A percentile compares a stretch with the other conserved stretches of the same genome.
These are phyloP conservation scores for Plutomurus gul DNA, from an alignment of 1,140 invertebrate genomes.

Conservation along the genomic window DNA sequence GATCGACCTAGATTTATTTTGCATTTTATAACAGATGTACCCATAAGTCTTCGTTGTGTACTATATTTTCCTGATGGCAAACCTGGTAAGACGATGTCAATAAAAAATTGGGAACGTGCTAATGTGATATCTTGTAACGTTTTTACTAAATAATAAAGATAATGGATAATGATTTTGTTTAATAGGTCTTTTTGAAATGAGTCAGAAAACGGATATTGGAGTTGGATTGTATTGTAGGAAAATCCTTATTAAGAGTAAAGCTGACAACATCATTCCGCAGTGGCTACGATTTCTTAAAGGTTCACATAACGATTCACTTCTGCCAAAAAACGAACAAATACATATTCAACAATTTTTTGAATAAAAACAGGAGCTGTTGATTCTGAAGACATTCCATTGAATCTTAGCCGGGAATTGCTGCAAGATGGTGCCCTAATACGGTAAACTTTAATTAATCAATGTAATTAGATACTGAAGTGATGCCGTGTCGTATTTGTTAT, in stretches of 20 bases:
- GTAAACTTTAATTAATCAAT: slow-evolving; percentile 62
- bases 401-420: slow-evolving; percentile 91
- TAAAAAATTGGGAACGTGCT: not conserved
- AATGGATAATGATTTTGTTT: not conserved
- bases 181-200: slow-evolving; percentile 80
- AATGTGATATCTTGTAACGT: not conserved
- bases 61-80: slow-evolving; percentile 92
- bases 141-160: not conserved
- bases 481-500: slow-evolving; percentile 43
- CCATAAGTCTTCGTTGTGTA: slow-evolving; percentile 85
- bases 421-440: slow-evolving; percentile 90
- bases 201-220: slow-evolving; percentile 74
- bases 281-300: slow-evolving; percentile 94
- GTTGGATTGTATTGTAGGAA: slow-evolving; percentile 89
- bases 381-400: slow-evolving; percentile 96
- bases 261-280: slow-evolving; percentile 88
- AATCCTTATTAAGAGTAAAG: slow-evolving; percentile 84
- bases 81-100: slow-evolving; percentile 58
- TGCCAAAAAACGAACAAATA: not conserved
- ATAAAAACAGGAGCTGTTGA: slow-evolving; percentile 82
- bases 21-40: slow-evolving; percentile 87
- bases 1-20: slow-evolving; percentile 82
- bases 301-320: slow-evolving; percentile 54
- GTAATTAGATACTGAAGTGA: not conserved
- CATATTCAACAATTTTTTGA: not conserved